Conservation (phyloP, 2,113 vertebrate genomes). For the Siniperca chuatsi region DNA sequence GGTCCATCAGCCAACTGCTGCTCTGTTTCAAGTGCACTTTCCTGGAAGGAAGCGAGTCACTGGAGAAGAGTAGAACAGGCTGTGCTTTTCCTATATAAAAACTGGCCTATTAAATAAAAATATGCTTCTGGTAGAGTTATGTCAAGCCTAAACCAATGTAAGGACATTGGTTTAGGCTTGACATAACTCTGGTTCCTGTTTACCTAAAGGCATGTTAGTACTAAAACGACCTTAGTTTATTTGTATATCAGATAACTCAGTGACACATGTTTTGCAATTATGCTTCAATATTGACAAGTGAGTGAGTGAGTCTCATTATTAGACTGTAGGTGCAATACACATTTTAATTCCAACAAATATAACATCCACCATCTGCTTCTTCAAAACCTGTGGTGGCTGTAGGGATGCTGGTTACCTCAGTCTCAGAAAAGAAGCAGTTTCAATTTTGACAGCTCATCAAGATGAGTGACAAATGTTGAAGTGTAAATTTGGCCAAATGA, state of each 20-base stretch:
- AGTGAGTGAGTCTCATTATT: neutral
- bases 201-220: conserved; percentile 1
- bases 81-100: conserved; percentile 11
- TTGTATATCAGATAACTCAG: neutral
- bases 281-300: neutral
- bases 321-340: neutral
- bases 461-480: neutral
- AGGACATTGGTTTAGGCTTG: no score
- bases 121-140: conserved; percentile 25
- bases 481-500: conserved; percentile 1
- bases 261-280: neutral
- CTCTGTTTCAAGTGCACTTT: conserved; percentile 54
- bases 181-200: neutral
- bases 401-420: no score
- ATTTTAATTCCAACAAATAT: neutral
- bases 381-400: neutral
- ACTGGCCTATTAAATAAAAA: conserved; percentile 43
- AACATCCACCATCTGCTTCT: neutral
- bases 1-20: conserved; percentile 63
- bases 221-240: neutral
- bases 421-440: neutral
- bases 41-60: conserved; percentile 43
- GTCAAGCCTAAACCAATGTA: conserved; percentile 15
- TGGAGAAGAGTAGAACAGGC: conserved; percentile 21
- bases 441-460: neutral